These are phyloP conservation scores for Lamellibrachia satsuma DNA, from an alignment of 2,888 invertebrate species.

Conservation along the genomic window DNA sequence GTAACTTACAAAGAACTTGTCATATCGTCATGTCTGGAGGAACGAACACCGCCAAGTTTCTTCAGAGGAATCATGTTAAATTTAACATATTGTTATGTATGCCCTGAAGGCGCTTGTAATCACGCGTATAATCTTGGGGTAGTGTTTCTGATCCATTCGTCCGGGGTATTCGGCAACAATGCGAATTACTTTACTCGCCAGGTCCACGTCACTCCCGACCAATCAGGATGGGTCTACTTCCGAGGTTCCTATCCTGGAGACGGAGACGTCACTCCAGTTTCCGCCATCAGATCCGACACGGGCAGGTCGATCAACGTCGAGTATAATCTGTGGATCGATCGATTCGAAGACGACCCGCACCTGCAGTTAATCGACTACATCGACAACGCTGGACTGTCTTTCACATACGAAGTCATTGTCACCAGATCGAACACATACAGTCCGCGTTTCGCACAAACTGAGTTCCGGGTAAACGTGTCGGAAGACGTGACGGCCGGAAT, in stretches of 20 bases:
- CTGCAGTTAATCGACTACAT: slow-evolving; percentile 32
- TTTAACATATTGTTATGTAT: too few relatives aligned
- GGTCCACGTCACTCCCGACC: not conserved
- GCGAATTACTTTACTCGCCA: not conserved
- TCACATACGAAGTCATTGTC: slow-evolving; percentile 25
- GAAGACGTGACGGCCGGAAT: slow-evolving; percentile 20
- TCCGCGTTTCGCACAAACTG: slow-evolving; percentile 18
- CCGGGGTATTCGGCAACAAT: too few relatives aligned
- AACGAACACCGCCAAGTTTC: too few relatives aligned
- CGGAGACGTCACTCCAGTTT: slow-evolving; percentile 1
- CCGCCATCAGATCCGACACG: slow-evolving; percentile 21
- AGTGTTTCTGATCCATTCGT: too few relatives aligned
- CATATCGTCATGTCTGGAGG: too few relatives aligned
- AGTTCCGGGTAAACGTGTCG: slow-evolving; percentile 24
- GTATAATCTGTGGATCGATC: slow-evolving; percentile 32
- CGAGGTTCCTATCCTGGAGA: slow-evolving; percentile 19
- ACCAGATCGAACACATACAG: slow-evolving; percentile 13
- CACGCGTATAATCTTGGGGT: too few relatives aligned
- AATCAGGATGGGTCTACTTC: slow-evolving; percentile 31
- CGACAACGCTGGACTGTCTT: not conserved
- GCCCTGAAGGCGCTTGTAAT: too few relatives aligned
- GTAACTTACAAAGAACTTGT: too few relatives aligned
- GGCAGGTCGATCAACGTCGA: slow-evolving; percentile 20
- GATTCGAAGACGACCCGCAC: slow-evolving; percentile 26
- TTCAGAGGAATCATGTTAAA: too few relatives aligned